Conservation (phyloP, 2,113 vertebrate genomes). For the Misgurnus mizolepis region DNA sequence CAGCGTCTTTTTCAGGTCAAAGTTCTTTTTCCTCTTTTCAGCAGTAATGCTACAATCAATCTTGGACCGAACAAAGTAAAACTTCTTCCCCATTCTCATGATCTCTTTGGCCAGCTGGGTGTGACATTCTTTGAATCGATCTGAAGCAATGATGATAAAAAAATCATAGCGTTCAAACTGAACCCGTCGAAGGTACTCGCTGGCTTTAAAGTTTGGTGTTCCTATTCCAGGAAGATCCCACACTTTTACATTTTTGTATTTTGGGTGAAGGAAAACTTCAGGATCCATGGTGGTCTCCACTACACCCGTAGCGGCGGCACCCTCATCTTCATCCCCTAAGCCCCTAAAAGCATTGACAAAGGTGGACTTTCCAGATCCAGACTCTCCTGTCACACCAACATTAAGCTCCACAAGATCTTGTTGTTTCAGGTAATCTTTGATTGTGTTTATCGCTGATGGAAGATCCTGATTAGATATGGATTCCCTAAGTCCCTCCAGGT, state of each 20-base stretch:
- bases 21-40: constrained; percentile 53
- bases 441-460: constrained; percentile 37
- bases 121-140: constrained; percentile 68
- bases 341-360: constrained; percentile 75
- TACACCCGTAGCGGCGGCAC: constrained; percentile 68
- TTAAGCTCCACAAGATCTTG: constrained; percentile 59
- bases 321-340: constrained; percentile 65
- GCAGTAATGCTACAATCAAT: constrained; percentile 68
- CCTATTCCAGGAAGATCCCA: constrained; percentile 78
- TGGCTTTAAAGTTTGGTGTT: constrained; percentile 63
- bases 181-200: constrained; percentile 69
- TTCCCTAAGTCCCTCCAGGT: constrained; percentile 32
- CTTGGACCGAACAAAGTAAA: constrained; percentile 77
- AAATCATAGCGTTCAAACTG: constrained; percentile 71
- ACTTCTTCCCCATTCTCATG: constrained; percentile 64
- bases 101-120: constrained; percentile 66
- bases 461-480: constrained; percentile 40
- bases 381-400: constrained; percentile 74
- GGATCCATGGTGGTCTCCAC: constrained; percentile 70
- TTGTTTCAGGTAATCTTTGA: constrained; percentile 50
- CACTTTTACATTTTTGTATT: constrained; percentile 64
- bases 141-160: constrained; percentile 72
- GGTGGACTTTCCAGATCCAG: constrained; percentile 74
- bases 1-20: constrained; percentile 41
- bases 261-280: constrained; percentile 65